Evolutionary conservation across 1,140 invertebrate genomes (phyloP).

Genomic region (Ostrea denselamellosa): DNA sequence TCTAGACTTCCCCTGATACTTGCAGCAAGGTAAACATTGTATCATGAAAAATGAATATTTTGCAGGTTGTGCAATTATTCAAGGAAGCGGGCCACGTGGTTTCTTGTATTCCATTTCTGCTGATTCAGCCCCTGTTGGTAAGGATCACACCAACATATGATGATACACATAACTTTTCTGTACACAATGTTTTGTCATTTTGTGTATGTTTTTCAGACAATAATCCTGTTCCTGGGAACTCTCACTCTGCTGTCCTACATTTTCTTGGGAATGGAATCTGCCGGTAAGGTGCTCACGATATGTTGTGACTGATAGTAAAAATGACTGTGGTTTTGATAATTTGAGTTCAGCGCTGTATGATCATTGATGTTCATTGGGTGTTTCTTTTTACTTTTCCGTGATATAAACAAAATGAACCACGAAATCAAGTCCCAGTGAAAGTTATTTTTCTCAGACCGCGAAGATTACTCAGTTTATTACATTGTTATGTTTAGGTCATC

Average conservation of each 20-base stretch:
- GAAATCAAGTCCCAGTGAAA: no score
- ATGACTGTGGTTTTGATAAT: no score
- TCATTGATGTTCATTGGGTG: no score
- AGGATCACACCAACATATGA: not conserved
- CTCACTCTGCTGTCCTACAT: conserved; percentile 50
- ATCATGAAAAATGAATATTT: no score
- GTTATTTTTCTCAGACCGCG: no score
- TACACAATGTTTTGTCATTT: not conserved
- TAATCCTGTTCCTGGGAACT: conserved; percentile 51
- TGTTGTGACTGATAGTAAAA: not conserved
- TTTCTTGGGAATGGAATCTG: conserved; percentile 61
- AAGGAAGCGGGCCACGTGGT: conserved; percentile 92
- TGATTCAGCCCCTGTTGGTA: conserved; percentile 90
- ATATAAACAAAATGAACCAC: no score
- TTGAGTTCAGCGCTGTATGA: no score
- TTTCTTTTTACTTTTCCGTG: no score
- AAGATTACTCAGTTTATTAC: not conserved
- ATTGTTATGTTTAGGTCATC: conserved; percentile 52
- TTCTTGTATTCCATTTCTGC: conserved; percentile 88
- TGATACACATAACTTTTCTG: not conserved
- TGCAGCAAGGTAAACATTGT: not conserved
- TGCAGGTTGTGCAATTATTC: conserved; percentile 87
- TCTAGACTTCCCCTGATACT: no score
- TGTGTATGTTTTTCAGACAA: conserved; percentile 55
- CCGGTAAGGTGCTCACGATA: conserved; percentile 52